Conservation (phyloP, 1,140 invertebrate genomes). For the Neodiprion lecontei region DNA sequence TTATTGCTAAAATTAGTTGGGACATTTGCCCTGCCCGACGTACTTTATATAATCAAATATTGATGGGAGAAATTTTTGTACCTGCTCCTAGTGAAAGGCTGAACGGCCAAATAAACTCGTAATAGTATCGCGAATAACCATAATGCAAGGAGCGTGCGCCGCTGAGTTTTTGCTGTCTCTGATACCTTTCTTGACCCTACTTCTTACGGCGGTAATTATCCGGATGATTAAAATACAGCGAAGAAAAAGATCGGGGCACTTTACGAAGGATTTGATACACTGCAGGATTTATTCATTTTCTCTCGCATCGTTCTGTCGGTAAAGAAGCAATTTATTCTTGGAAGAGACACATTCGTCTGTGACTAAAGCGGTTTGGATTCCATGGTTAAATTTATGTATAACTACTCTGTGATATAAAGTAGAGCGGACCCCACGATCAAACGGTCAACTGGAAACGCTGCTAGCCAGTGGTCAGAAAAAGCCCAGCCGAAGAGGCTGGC, state of each 20-base stretch:
- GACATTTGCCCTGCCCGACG: no score
- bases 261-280: neutral
- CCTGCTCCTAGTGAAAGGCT: no score
- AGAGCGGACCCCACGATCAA: neutral
- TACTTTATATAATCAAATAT: no score
- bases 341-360: neutral
- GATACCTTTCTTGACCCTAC: no score
- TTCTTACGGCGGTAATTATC: no score
- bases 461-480: neutral
- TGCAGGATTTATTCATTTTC: neutral
- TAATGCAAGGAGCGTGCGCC: no score
- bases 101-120: no score
- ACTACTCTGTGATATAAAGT: neutral
- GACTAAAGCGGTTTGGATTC: neutral
- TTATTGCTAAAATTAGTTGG: no score
- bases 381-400: neutral
- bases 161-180: no score
- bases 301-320: neutral
- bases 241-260: neutral
- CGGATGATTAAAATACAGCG: neutral
- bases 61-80: no score
- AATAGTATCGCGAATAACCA: no score
- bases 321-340: neutral
- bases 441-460: neutral
- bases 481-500: neutral